Evolutionary conservation across 1,140 invertebrate species (phyloP).

Genomic region (Mercenaria mercenaria): DNA sequence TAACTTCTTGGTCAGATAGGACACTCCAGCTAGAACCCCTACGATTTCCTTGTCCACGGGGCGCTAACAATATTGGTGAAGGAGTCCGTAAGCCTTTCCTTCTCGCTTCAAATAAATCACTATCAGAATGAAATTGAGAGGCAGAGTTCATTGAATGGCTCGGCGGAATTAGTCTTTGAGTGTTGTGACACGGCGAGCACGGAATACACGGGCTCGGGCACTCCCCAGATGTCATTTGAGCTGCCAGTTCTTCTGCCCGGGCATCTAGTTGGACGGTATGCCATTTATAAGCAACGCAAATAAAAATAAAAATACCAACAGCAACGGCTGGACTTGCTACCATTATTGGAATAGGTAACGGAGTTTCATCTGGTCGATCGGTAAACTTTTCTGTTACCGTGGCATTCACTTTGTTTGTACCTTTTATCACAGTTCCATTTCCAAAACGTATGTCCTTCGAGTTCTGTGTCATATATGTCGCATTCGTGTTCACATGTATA

Average conservation of each 20-base stretch:
- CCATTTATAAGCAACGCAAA: slow-evolving; percentile 50
- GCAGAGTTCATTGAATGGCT: too few species aligned
- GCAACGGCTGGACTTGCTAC: slow-evolving; percentile 53
- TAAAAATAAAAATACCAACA: slow-evolving; percentile 52
- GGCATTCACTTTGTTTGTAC: background rate
- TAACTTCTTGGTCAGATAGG: slow-evolving; percentile 41
- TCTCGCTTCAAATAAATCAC: background rate
- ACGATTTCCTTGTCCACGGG: background rate
- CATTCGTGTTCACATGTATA: too few species aligned
- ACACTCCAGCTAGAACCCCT: slow-evolving; percentile 38
- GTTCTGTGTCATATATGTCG: too few species aligned
- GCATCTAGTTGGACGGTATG: slow-evolving; percentile 43
- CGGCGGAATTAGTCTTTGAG: background rate
- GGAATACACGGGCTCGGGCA: slow-evolving; percentile 25
- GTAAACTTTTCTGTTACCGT: background rate
- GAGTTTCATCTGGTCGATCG: background rate
- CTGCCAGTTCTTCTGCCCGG: slow-evolving; percentile 27
- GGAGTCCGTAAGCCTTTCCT: slow-evolving; percentile 16
- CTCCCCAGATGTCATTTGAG: slow-evolving; percentile 1
- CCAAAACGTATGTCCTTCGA: too few species aligned
- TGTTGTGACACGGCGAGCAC: background rate
- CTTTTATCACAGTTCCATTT: too few species aligned
- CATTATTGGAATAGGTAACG: slow-evolving; percentile 44
- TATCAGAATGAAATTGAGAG: background rate
- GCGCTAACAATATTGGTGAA: slow-evolving; percentile 2